phyloP scores from a whole-genome alignment of 2,888 invertebrate genomes.

The Aethes cnicana region DNA sequence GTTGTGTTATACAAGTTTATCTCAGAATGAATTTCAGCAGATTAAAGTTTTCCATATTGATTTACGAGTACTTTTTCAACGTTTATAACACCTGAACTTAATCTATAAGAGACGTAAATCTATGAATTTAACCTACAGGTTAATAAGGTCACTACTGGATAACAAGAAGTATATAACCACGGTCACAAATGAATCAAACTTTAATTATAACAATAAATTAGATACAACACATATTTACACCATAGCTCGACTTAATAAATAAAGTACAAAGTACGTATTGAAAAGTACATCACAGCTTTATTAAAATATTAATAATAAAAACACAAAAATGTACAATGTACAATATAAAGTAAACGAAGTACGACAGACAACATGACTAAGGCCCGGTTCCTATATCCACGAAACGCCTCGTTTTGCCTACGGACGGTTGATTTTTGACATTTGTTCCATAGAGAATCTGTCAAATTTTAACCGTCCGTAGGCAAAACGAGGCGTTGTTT shows the following conservation, averaged over 20 bases:
- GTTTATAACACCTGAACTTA: background rate
- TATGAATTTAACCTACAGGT: constrained; percentile 27
- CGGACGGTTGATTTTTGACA: too few relatives aligned
- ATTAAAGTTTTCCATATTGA: too few relatives aligned
- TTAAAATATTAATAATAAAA: background rate
- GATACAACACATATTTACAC: background rate
- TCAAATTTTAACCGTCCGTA: too few relatives aligned
- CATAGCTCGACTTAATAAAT: constrained; percentile 3
- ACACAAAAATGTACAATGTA: constrained; percentile 1
- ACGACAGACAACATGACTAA: too few relatives aligned
- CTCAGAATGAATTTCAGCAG: too few relatives aligned
- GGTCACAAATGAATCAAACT: constrained; percentile 6
- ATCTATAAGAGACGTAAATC: constrained; percentile 2
- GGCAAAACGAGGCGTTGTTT: too few relatives aligned
- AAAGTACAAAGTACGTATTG: constrained; percentile 1
- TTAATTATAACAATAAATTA: constrained; percentile 6
- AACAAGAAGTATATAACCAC: constrained; percentile 12
- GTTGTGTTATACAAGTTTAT: too few relatives aligned
- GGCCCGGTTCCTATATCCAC: too few relatives aligned
- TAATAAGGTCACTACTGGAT: constrained; percentile 23
- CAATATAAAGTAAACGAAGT: too few relatives aligned
- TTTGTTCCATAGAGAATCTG: too few relatives aligned
- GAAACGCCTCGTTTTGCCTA: too few relatives aligned
- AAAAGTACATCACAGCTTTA: constrained; percentile 23
- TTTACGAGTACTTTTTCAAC: too few relatives aligned